A percentile compares a stretch with the other conserved stretches of the same genome.
phyloP scores from a whole-genome alignment of 2,888 invertebrate species.

The Drosophila paucipuncta region DNA sequence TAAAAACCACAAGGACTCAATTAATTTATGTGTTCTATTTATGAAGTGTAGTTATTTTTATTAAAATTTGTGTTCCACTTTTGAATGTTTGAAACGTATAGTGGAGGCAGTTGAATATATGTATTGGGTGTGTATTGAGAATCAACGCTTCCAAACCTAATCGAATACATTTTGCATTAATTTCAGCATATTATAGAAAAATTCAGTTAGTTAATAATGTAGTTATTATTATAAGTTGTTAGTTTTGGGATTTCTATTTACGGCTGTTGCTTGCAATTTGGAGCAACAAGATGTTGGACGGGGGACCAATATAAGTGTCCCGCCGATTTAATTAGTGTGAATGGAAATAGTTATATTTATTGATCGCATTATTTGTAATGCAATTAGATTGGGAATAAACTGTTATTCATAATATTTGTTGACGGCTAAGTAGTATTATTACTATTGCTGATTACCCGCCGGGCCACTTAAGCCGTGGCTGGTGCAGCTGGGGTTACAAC shows the following conservation, averaged over 20 bases:
- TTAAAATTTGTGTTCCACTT: conserved; percentile 46
- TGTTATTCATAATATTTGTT: conserved; percentile 42
- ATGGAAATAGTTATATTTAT: conserved; percentile 57
- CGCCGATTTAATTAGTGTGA: conserved; percentile 38
- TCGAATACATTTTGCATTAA: conserved; percentile 59
- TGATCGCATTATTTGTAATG: conserved; percentile 36
- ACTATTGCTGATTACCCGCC: conserved; percentile 33
- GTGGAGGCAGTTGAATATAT: conserved; percentile 47
- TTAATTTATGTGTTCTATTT: not conserved
- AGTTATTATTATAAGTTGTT: conserved; percentile 53
- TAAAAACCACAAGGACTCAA: too few species aligned
- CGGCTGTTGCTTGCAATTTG: conserved; percentile 29
- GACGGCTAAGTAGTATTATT: conserved; percentile 38
- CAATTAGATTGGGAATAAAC: conserved; percentile 65
- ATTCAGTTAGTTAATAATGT: conserved; percentile 47
- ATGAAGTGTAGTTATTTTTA: conserved; percentile 53
- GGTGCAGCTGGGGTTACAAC: conserved; percentile 41
- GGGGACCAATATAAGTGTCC: conserved; percentile 30
- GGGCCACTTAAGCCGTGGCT: conserved; percentile 49
- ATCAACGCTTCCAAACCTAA: conserved; percentile 57
- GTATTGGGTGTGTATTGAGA: conserved; percentile 42
- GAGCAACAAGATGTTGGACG: conserved; percentile 23
- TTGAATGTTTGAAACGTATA: conserved; percentile 55
- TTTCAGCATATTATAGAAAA: conserved; percentile 58
- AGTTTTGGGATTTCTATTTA: conserved; percentile 46